Evolutionary conservation across 2,113 vertebrate species (phyloP).

Genomic region (Hippocampus guttulatus): DNA sequence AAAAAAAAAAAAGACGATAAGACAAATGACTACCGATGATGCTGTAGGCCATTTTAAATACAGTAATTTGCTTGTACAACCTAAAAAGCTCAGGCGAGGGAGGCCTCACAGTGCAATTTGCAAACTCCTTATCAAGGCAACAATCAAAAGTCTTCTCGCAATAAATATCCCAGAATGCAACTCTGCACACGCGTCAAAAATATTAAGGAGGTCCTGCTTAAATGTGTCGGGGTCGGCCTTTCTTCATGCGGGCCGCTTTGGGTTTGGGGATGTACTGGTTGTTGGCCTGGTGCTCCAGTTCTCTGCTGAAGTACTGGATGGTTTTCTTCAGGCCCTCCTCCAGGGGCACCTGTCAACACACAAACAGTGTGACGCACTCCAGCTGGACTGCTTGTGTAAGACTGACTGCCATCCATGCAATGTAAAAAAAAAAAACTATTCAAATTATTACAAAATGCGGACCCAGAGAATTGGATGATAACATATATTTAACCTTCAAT

Average conservation of each 20-base stretch:
- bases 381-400: not conserved
- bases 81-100: constrained; percentile 55
- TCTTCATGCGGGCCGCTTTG: constrained; percentile 95
- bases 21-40: constrained; percentile 35
- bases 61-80: constrained; percentile 71
- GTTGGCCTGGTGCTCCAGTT: constrained; percentile 96
- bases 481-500: too few species aligned
- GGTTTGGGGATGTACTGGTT: constrained; percentile 99
- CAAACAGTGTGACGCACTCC: not conserved
- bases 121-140: constrained; percentile 30
- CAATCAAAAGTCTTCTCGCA: constrained; percentile 9
- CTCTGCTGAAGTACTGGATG: constrained; percentile 96
- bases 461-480: too few species aligned
- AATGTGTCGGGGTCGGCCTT: constrained; percentile 87
- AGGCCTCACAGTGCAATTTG: constrained; percentile 8
- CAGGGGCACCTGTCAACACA: constrained; percentile 81
- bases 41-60: constrained; percentile 72
- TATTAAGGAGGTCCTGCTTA: constrained; percentile 45
- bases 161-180: constrained; percentile 30
- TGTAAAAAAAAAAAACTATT: not conserved
- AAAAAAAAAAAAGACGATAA: constrained; percentile 49
- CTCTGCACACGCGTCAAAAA: constrained; percentile 3
- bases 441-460: too few species aligned
- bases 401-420: not conserved
- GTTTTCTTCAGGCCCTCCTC: constrained; percentile 98